Base-by-base conservation (phyloP, 1,140 invertebrate species). In the Atta texana region DNA sequence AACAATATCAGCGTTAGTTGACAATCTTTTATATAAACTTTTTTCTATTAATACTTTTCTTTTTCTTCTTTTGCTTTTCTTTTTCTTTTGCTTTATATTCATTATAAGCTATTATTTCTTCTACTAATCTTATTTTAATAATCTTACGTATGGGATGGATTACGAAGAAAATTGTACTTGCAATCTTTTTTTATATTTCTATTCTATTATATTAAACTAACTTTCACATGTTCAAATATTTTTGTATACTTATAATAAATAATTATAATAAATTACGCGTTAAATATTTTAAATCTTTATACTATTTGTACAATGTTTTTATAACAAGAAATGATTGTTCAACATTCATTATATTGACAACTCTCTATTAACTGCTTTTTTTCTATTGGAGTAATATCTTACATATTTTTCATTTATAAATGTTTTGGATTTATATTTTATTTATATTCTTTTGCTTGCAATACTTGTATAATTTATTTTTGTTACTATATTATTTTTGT, bases 1-100 rank as follows among this genome's bases (percentile, higher is more conserved):
- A 98, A 97, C 92, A 98, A 98, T 93, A 97, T 98, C 89, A 98
- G 97, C 94, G 97, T 98, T 95, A 97, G 97, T 96, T 93, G 84
- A 93, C 55, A 91, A 68, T 89, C 76, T 88, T 71, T 87, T 89
- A 61, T 18, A 81, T 64, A 85, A 75, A 75, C 75, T 21, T 53
- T 61, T 64, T 77, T 39, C 8, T 28, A 2, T 31, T 76, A 44
- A 44, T 44, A 59, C 39, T 49, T 80, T 71, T 49, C 71, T 78
- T 28, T 66, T 63, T 14, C 59, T 63, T 28, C n/a, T 21, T 21
- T 57, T 57, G 5, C 2, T 28, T 28, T 63, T 63, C 24, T 16
- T 63, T 24, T 61, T 6, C 21, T 44, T 21, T 49, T 82, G 61
- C 64, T 49, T 87, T 72, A 82, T 24, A 51, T 90, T 66, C 69